These are phyloP conservation scores for Lemur catta DNA, from an alignment of 2,797 vertebrate genomes.

Conservation along the genomic window DNA sequence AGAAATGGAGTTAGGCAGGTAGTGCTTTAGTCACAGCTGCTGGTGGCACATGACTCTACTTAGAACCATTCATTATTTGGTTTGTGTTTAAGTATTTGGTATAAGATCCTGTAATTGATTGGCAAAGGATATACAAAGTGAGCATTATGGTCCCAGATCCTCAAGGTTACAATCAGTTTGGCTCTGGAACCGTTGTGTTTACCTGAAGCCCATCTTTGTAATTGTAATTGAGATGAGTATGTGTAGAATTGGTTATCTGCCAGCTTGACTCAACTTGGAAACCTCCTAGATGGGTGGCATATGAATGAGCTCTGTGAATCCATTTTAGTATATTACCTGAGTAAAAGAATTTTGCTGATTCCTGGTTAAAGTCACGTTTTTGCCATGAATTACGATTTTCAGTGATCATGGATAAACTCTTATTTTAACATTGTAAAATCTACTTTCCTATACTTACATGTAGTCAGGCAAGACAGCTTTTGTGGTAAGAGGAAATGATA, in stretches of 20 bases:
- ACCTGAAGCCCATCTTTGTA: neutral
- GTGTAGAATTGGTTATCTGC: neutral
- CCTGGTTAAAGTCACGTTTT: conserved; percentile 33
- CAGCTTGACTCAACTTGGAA: neutral
- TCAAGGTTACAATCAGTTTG: conserved; percentile 18
- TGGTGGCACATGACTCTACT: neutral
- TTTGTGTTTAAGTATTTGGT: neutral
- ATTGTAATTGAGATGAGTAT: conserved; percentile 16
- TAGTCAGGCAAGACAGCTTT: conserved; percentile 16
- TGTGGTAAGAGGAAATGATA: neutral
- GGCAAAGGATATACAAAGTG: neutral
- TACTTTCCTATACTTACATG: neutral
- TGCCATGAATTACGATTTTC: conserved; percentile 30
- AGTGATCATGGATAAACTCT: neutral
- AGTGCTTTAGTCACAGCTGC: neutral
- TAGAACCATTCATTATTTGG: neutral
- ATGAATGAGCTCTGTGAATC: neutral
- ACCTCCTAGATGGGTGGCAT: neutral
- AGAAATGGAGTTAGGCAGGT: conserved; percentile 32
- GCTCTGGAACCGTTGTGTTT: conserved; percentile 32
- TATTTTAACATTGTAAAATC: conserved; percentile 13
- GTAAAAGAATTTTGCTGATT: conserved; percentile 1
- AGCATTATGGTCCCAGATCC: neutral
- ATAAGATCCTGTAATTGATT: conserved; percentile 5
- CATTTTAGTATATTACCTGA: neutral